phyloP scores from a whole-genome alignment of 1,140 invertebrate species.

The Sesamia nonagrioides region DNA sequence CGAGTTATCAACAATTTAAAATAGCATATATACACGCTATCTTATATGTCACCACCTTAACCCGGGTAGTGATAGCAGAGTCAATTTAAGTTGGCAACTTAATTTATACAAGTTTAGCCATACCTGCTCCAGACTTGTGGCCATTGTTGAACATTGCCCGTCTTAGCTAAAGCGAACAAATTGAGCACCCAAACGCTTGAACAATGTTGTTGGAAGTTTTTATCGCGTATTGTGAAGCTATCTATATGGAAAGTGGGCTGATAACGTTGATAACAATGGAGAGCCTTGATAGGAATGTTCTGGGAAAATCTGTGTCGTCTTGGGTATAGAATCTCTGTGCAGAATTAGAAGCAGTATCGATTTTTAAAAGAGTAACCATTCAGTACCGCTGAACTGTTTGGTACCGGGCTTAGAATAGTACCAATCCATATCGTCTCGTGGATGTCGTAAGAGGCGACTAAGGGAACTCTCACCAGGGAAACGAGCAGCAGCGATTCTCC shows the following conservation, averaged over 20 bases:
- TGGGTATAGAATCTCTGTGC: not conserved
- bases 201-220: constrained; percentile 33
- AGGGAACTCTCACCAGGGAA: no score
- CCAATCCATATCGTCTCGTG: no score
- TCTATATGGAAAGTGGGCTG: constrained; percentile 3
- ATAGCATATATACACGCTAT: not conserved
- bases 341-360: not conserved
- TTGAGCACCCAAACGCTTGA: constrained; percentile 21
- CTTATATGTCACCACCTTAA: constrained; percentile 42
- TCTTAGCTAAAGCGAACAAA: constrained; percentile 21
- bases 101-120: constrained; percentile 70
- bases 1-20: no score
- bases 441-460: no score
- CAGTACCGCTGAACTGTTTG: no score
- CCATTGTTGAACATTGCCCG: constrained; percentile 44
- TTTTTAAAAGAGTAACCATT: not conserved
- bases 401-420: no score
- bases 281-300: constrained; percentile 6
- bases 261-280: constrained; percentile 26
- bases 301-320: not conserved
- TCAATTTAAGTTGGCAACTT: constrained; percentile 75
- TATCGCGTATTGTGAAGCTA: constrained; percentile 15
- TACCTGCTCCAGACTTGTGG: constrained; percentile 56
- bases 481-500: no score
- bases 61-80: constrained; percentile 58